Base-by-base conservation (phyloP, 2,888 invertebrate genomes). In the Agriopis marginaria region DNA sequence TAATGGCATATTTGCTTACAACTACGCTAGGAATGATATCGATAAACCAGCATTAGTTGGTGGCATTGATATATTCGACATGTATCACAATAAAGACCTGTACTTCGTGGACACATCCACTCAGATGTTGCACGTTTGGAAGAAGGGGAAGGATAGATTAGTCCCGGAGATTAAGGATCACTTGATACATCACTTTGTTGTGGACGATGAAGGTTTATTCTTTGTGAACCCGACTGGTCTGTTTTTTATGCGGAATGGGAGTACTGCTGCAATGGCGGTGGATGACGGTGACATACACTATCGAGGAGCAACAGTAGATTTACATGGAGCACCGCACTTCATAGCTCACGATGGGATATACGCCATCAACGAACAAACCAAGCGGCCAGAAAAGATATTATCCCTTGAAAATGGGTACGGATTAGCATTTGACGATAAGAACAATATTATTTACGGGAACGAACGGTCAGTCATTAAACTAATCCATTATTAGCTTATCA, bases 1-100 rank as follows among this genome's bases (percentile, higher is more conserved):
- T 72, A 82, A 88, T 58, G 89, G 89, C n/a, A 88, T 90, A 75
- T 90, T 79, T 73, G 79, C 79, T 69, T 90, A 84, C 76, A 86
- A 86, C 78, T 84, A 85, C 60, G 17, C 54, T 32, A 83, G 79
- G 17, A 78, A 79, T 14, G 80, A 83, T 68, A 74, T 88, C 47
- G 79, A 80, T 17, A 83, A 76, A 53, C 81, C 83, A 7, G 79
- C 85, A 0, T 40, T 89, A 32, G 70, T 89, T 4, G 60, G 71
- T 32, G 80, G 82, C 12, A 71, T 84, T 23, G 90, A 90, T 71
- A 82, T 90, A 40, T 89, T 89, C 42, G 88, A 89, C 70, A 89
- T 90, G 88, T 84, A 77, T 68, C 86, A 82, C 68, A 79, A 81
- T 23, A 79, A 86, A 39, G 63, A 85, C 14, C 77, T 90, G 32